Evolutionary conservation across 2,113 vertebrate species (phyloP), one percentile per base, ranked within the genome.

Genomic region (Actinemys pallida): DNA sequence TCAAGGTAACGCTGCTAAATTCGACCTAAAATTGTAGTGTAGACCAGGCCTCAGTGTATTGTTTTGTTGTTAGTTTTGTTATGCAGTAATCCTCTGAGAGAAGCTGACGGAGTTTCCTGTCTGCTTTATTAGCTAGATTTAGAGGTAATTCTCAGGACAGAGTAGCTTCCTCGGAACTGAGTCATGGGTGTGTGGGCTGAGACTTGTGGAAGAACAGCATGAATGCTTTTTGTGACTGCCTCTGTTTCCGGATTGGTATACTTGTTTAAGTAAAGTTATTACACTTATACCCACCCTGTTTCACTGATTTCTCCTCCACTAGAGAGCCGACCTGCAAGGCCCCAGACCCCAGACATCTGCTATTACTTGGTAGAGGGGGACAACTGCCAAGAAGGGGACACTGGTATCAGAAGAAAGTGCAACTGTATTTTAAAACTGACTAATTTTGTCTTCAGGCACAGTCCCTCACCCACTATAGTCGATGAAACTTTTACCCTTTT

Each of bases 81-180:
- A 17, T 11, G 24, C 72, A 20, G 86, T 39, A 80, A 11, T 14
- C 10, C 62, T 87, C 78, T 87, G 35, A 96, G 92, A 95, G 29
- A 35, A 49, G 79, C 78, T 78, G 65, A 54, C 8, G 85, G 53
- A 83, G 53, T 57, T 83, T 65, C 52, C 31, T 42, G 19, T 57
- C 50, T 12, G 47, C 52, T 65, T 81, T 87, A 75, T n/a, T 82
- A 47, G 29, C 47, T 65, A 35, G 52, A 16, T 52, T 79, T 80
- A 90, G 50, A 91, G 91, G 92, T 85, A 85, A 91, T 92, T 83
- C 47, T 83, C 47, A 79, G 12, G 27, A 91, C 50, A 42, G 82
- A 75, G 29, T 19, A 83, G 57, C 90, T 96, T 95, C 88, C 86
- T 80, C 65, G 84, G 90, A 59, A 96, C 95, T 85, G 20, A 31